These are phyloP conservation scores for Synchiropus splendidus DNA, from an alignment of 2,113 vertebrate genomes.

Conservation along the genomic window DNA sequence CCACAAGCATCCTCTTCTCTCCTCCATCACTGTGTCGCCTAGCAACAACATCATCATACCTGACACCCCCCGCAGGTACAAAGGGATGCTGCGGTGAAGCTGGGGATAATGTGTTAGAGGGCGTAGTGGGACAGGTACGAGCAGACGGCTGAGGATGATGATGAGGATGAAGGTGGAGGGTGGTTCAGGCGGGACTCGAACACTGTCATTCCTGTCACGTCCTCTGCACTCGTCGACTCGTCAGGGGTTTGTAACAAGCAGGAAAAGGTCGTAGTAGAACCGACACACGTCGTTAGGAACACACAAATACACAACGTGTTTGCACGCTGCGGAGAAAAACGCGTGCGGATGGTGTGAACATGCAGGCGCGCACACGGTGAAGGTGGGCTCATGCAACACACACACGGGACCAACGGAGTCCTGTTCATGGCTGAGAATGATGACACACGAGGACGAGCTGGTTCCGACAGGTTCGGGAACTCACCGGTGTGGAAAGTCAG, in stretches of 20 bases:
- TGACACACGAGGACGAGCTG: not conserved
- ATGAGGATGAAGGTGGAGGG: not conserved
- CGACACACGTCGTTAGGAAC: not conserved
- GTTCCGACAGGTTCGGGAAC: not conserved
- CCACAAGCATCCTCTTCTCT: constrained; percentile 25
- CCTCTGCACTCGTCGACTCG: constrained; percentile 6
- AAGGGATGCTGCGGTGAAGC: no score
- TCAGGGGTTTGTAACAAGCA: constrained; percentile 30
- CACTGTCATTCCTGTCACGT: constrained; percentile 63
- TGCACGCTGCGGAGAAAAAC: not conserved
- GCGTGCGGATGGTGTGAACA: no score
- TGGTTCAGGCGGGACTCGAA: constrained; percentile 15
- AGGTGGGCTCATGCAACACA: not conserved
- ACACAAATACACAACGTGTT: not conserved
- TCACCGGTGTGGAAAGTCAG: constrained; percentile 65
- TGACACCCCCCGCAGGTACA: constrained; percentile 42
- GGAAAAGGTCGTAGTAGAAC: constrained; percentile 5
- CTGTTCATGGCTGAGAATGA: constrained; percentile 1
- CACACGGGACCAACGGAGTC: no score
- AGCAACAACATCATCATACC: constrained; percentile 50
- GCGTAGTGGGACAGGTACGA: no score
- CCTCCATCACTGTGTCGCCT: constrained; percentile 46
- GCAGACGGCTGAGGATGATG: no score
- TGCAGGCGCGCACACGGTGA: no score
- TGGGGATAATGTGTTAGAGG: not conserved